Evolutionary conservation across 2,888 invertebrate genomes (phyloP).

Genomic region (Tetropium fuscum): DNA sequence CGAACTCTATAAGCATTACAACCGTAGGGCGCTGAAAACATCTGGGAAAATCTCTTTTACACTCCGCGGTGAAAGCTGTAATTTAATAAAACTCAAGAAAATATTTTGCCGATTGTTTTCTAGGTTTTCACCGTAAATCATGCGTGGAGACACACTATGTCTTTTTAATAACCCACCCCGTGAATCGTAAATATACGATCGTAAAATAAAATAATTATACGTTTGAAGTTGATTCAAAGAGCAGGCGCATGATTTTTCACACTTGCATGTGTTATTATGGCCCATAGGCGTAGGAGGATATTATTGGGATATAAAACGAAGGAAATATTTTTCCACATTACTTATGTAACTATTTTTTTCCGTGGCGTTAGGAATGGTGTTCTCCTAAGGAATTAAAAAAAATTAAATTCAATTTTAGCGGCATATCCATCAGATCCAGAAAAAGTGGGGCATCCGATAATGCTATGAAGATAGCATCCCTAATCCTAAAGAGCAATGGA

Average conservation of each 20-base stretch:
- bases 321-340: too few relatives aligned
- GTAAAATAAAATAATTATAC: conserved; percentile 35
- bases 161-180: conserved; percentile 50
- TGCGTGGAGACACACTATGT: conserved; percentile 40
- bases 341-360: too few relatives aligned
- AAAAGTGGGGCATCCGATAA: too few relatives aligned
- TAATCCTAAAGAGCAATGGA: too few relatives aligned
- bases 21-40: conserved; percentile 13
- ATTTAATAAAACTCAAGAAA: conserved; percentile 47
- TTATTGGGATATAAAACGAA: background rate
- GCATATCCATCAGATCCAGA: too few relatives aligned
- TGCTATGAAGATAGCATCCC: too few relatives aligned
- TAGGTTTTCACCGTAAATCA: conserved; percentile 45
- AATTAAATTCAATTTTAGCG: too few relatives aligned
- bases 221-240: conserved; percentile 24
- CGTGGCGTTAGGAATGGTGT: too few relatives aligned
- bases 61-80: conserved; percentile 25
- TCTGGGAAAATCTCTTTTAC: conserved; percentile 21
- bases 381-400: too few relatives aligned
- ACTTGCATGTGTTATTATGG: conserved; percentile 18
- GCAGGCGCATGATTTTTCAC: conserved; percentile 27
- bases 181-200: conserved; percentile 23
- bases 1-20: conserved; percentile 22
- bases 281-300: conserved; percentile 1
- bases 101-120: conserved; percentile 51